phyloP scores from a whole-genome alignment of 2,113 vertebrate genomes.

The Onychostruthus taczanowskii region DNA sequence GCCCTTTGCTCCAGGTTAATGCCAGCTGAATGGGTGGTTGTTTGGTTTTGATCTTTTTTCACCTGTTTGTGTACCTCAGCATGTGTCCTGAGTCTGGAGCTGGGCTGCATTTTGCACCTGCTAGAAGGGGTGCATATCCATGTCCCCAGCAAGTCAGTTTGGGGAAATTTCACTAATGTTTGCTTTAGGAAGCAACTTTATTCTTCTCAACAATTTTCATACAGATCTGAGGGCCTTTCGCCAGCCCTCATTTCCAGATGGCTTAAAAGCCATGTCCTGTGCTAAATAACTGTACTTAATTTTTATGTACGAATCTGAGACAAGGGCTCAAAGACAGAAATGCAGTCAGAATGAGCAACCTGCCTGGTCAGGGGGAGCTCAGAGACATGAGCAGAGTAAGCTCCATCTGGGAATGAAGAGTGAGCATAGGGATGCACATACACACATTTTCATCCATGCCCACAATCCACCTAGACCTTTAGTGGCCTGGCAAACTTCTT shows the following conservation, averaged over 20 bases:
- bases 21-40: background rate
- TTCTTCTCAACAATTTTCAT: background rate
- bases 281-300: background rate
- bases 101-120: background rate
- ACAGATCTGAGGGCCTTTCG: background rate
- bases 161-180: background rate
- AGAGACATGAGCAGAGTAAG: background rate
- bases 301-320: background rate
- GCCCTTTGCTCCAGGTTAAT: background rate
- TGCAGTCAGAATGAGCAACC: background rate
- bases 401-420: background rate
- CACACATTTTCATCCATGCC: rapidly evolving
- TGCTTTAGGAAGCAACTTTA: background rate
- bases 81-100: background rate
- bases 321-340: background rate
- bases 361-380: background rate
- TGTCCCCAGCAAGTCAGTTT: background rate
- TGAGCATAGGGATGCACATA: background rate
- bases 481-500: background rate
- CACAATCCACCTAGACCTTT: background rate
- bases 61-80: background rate
- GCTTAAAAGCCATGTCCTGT: background rate
- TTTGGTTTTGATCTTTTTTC: background rate
- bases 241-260: background rate
- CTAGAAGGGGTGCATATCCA: background rate